Percentiles rank a stretch among this genome's conserved stretches.
Evolutionary conservation across 2,113 vertebrate species (phyloP).

Genomic region (Pica pica): DNA sequence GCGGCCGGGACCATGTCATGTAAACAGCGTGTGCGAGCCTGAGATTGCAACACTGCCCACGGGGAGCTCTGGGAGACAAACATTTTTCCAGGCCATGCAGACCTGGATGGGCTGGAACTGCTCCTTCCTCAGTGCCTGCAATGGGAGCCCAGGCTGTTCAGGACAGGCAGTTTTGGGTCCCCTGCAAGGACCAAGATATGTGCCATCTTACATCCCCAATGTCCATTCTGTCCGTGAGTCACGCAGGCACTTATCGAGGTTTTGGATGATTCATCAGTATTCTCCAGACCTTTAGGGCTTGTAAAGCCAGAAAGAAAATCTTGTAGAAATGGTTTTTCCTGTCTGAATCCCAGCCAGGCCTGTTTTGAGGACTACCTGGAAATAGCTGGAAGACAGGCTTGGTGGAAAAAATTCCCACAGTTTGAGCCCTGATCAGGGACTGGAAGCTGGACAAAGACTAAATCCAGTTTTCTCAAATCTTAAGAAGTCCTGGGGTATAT

Average conservation of each 20-base stretch:
- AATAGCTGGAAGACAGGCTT: not conserved
- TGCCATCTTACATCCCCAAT: not conserved
- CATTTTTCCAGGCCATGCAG: not conserved
- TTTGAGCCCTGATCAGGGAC: not conserved
- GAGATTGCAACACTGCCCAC: not conserved
- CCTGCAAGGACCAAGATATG: fast-evolving
- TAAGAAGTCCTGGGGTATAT: not conserved
- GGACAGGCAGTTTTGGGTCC: not conserved
- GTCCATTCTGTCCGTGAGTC: not conserved
- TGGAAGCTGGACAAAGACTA: not conserved
- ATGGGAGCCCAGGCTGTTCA: not conserved
- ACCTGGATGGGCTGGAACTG: not conserved
- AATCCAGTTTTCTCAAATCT: not conserved
- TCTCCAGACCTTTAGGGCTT: not conserved
- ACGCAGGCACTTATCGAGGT: not conserved
- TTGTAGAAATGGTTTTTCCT: slow-evolving; percentile 26
- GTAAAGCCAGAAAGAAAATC: slow-evolving; percentile 20
- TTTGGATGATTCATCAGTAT: not conserved
- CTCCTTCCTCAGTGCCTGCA: not conserved
- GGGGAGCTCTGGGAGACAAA: not conserved
- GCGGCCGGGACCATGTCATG: fast-evolving
- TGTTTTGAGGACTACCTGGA: slow-evolving; percentile 38
- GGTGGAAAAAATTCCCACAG: not conserved
- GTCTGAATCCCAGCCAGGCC: not conserved
- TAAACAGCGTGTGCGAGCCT: not conserved